Base-by-base conservation (phyloP, 1,140 invertebrate species). In the Drosophila kikkawai region DNA sequence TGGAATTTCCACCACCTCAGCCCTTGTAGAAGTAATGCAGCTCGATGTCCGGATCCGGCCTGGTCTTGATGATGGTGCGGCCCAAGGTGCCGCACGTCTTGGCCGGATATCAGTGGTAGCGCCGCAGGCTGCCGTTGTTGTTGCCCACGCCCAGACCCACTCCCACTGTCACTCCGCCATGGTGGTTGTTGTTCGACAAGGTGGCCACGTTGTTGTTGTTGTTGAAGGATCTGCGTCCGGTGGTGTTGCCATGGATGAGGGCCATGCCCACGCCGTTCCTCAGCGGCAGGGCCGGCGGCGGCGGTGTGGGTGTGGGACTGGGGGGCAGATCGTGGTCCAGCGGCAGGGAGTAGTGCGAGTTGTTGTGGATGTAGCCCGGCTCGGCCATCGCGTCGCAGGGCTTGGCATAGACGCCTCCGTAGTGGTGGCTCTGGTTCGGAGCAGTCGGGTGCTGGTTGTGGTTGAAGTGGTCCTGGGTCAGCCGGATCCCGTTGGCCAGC, bases 401-500 rank as follows among this genome's bases (percentile, higher is more conserved):
- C 50, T 91, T 88, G 64, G 79, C 87, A 70, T 85, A 85, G 17
- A 88, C 80, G 15, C 69, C 83, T 4, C 78, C 81, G 22, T 92
- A 92, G 45, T 91, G 88, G 78, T 70, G 67, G 42, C 15, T 48
- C 37, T 57, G 44, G 3, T 34, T 32, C 11, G 48, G n/a, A 26
- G 47, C 47, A 26, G 34, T 41, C 12, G 53, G 53, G 13, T 56
- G 53, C 19, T 55, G 64, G 45, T 73, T 92, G 57, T 92, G 91
- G 79, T 92, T 92, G 44, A 92, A 92, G 59, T 92, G 91, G 70
- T 92, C 91, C 73, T 92, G 91, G 58, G 87, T 92, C 13, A 92
- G 82, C 5, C 91, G 78, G 2, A 92, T 87, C 8, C 79, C 75
- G 45, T 90, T 91, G 79, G 77, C 80, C 61, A 91, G 75, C 11